Percentiles rank a stretch among this genome's conserved stretches.
Conservation (phyloP, 2,888 invertebrate species). For the Ariolimax columbianus region DNA sequence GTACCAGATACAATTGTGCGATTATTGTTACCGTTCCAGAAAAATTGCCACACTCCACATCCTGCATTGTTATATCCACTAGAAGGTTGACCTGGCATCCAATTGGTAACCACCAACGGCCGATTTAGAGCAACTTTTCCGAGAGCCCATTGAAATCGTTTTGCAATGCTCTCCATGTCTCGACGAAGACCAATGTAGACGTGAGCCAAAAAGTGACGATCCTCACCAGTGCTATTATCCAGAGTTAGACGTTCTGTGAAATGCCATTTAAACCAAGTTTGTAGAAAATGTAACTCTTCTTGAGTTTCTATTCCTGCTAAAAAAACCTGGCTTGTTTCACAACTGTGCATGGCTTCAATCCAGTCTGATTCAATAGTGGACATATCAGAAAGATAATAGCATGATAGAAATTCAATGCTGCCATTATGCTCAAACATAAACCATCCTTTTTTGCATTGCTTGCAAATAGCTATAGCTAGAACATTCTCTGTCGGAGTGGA, state of each 20-base stretch:
- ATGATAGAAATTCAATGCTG: too few species aligned
- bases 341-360: neutral
- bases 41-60: too few species aligned
- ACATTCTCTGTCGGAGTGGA: too few species aligned
- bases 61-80: too few species aligned
- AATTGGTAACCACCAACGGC: neutral
- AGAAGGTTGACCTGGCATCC: neutral
- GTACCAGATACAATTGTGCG: too few species aligned
- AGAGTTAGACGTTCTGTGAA: neutral
- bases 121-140: neutral
- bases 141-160: conserved; percentile 77
- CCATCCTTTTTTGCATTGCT: too few species aligned
- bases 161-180: neutral
- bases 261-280: neutral
- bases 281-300: neutral
- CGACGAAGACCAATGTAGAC: neutral
- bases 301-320: neutral
- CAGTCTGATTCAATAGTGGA: neutral
- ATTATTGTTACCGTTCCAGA: too few species aligned
- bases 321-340: neutral
- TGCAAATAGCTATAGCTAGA: too few species aligned
- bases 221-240: neutral
- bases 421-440: too few species aligned
- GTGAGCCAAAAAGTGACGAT: neutral
- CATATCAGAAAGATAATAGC: too few species aligned